Evolutionary conservation across 2,797 vertebrate species (phyloP), one percentile per base, ranked within the genome.

Genomic region (Notamacropus eugenii): DNA sequence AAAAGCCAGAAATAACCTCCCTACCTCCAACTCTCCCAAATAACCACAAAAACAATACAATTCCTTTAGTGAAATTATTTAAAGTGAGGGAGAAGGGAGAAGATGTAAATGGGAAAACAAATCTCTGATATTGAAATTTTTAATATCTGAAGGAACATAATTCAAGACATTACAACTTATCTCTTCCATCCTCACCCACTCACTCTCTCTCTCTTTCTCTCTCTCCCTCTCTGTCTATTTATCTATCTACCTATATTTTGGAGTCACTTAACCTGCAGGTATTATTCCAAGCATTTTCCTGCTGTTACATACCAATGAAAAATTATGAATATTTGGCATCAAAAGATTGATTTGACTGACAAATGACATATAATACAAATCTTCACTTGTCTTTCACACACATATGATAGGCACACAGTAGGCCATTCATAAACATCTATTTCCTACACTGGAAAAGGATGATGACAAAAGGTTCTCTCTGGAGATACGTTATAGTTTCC

Each of bases 1-100:
- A 96, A 96, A 95, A 54, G 34, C 22, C 40, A 74, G 57, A 96
- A 92, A 58, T 24, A 87, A 10, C 74, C 22, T 50, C 40, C 74
- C 74, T 22, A 46, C 2, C 0, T 10, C 22, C 24, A 11, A 24
- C 40, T 16, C 40, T 50, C 1, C 74, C 74, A 87, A 24, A 96
- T 6, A 13, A 46, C 0, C 52, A 22, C 40, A 27, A 54, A 5
- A 16, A 10, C 62, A 14, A 5, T 14, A 74, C 67, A 82, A 22
- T 82, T 82, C n/a, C 67, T 40, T 40, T 19, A 82, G 67, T 16
- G 62, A 74, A 74, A n/a, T n/a, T 5, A 59, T 6, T 59, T 34
- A 5, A 5, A n/a, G 34, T n/a, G 62, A n/a, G 59, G 10, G 94
- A 54, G 22, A 93, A 95, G 19, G 24, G 40, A 67, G 34, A 67